Conservation (phyloP, 2,888 invertebrate genomes). For the Drosophila austrosaltans region DNA sequence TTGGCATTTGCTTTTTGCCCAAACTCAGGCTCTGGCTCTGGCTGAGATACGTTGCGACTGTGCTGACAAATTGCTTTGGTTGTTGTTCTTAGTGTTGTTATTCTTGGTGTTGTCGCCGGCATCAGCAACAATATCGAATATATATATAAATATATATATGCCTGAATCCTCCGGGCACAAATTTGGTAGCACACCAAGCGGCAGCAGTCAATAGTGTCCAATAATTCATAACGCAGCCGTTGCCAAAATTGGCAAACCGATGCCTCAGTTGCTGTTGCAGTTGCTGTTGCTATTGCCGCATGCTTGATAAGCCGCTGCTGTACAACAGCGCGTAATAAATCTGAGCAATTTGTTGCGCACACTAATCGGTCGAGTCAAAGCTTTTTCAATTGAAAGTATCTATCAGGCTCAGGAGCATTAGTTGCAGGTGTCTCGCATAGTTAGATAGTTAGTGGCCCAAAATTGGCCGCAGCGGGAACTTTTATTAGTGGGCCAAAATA, state of each 20-base stretch:
- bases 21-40: constrained; percentile 44
- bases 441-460: constrained; percentile 38
- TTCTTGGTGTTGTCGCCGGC: constrained; percentile 64
- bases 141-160: constrained; percentile 12
- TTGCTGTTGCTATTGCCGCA: constrained; percentile 26
- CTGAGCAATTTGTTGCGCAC: constrained; percentile 77
- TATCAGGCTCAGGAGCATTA: constrained; percentile 52
- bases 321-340: constrained; percentile 70
- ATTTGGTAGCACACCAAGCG: constrained; percentile 77
- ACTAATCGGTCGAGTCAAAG: constrained; percentile 65
- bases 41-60: constrained; percentile 69
- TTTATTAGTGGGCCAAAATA: constrained; percentile 60
- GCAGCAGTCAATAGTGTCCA: constrained; percentile 76
- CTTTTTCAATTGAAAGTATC: constrained; percentile 71
- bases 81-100: constrained; percentile 40
- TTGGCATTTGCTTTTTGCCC: constrained; percentile 76
- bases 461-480: constrained; percentile 37
- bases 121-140: constrained; percentile 43
- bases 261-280: constrained; percentile 23
- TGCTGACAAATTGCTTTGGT: constrained; percentile 67
- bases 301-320: constrained; percentile 30
- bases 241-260: constrained; percentile 55
- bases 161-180: constrained; percentile 71
- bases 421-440: constrained; percentile 64
- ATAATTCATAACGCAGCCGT: constrained; percentile 78